These are phyloP conservation scores for Scyliorhinus canicula DNA, from an alignment of 2,797 vertebrate species.

Conservation along the genomic window DNA sequence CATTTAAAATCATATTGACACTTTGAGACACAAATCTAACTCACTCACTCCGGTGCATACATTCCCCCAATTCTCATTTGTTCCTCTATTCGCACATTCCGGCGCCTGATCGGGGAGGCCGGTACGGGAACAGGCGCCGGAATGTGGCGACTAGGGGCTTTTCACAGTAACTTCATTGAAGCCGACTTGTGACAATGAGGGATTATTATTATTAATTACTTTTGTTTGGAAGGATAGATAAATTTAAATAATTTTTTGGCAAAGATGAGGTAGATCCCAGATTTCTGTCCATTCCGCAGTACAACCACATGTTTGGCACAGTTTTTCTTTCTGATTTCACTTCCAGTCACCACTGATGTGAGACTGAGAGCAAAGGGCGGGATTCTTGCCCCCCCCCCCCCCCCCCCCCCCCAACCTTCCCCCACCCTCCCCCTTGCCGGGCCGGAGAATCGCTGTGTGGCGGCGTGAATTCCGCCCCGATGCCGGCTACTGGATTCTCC, in stretches of 20 bases:
- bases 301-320: neutral
- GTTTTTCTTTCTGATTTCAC: neutral
- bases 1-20: neutral
- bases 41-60: neutral
- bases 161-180: no score
- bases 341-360: neutral
- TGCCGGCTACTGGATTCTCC: no score
- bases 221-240: neutral
- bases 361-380: neutral
- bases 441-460: no score
- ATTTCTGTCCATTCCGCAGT: neutral
- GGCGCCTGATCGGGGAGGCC: no score
- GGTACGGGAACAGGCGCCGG: no score
- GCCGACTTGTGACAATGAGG: no score
- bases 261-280: neutral
- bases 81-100: neutral
- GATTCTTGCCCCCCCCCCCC: no score
- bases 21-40: neutral
- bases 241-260: neutral
- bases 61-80: neutral
- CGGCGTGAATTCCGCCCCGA: no score
- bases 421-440: no score
- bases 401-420: no score
- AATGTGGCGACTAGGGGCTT: no score
- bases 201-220: no score